Evolutionary conservation across 2,888 invertebrate genomes (phyloP).

Genomic region (Trissolcus brochymenae): DNA sequence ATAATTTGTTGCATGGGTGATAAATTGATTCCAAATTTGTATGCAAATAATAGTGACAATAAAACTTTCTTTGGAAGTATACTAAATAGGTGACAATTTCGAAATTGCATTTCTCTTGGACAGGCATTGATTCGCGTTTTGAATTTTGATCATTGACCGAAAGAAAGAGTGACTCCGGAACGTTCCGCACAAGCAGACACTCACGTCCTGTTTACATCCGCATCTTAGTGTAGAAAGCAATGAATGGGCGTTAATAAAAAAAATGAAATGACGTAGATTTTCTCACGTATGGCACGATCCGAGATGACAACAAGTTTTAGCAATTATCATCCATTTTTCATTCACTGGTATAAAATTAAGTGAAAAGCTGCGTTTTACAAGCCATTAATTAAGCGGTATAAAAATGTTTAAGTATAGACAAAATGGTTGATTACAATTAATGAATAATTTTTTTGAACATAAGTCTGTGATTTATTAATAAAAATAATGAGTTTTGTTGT

Average conservation of each 20-base stretch:
- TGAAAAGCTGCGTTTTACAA: neutral
- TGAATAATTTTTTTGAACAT: neutral
- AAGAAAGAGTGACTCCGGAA: slow-evolving; percentile 46
- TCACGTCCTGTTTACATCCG: slow-evolving; percentile 44
- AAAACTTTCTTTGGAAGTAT: slow-evolving; percentile 4
- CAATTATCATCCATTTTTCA: no score
- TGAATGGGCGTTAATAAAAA: slow-evolving; percentile 31
- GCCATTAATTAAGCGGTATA: neutral
- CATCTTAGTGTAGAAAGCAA: slow-evolving; percentile 44
- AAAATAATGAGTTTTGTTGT: no score
- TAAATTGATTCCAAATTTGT: neutral
- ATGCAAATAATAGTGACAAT: neutral
- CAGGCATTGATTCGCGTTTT: slow-evolving; percentile 21
- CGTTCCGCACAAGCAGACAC: slow-evolving; percentile 22
- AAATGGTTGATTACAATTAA: neutral
- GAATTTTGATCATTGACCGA: slow-evolving; percentile 44
- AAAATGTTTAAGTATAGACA: neutral
- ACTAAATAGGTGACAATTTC: slow-evolving; percentile 32
- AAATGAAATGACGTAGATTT: slow-evolving; percentile 33
- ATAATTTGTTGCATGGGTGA: no score
- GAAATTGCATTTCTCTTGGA: slow-evolving; percentile 35
- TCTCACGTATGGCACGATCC: slow-evolving; percentile 34
- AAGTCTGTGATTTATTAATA: no score
- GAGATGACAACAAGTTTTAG: slow-evolving; percentile 10
- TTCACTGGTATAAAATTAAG: no score